Percentiles rank a stretch among this genome's conserved stretches.
Evolutionary conservation across 2,113 vertebrate species (phyloP).

Genomic region (Hydrolagus affinis): DNA sequence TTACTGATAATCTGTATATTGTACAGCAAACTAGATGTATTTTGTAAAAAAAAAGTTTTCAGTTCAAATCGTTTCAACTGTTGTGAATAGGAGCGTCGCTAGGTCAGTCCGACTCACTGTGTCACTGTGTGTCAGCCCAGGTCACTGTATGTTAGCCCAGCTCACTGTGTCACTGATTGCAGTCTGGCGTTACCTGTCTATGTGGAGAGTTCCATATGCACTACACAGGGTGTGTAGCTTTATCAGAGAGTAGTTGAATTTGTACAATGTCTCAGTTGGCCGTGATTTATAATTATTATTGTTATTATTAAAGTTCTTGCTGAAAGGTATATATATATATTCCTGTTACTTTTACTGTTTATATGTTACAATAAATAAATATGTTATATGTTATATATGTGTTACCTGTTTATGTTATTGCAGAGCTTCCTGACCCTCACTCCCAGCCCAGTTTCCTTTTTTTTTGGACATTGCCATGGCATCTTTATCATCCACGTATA

Average conservation of each 20-base stretch:
- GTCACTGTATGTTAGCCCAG: not conserved
- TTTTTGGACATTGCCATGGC: too few species aligned
- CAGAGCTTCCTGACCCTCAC: too few species aligned
- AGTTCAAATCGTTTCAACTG: too few species aligned
- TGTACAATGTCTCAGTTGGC: not conserved
- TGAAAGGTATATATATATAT: not conserved
- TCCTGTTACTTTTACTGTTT: not conserved
- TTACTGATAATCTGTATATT: not conserved
- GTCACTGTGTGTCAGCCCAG: not conserved
- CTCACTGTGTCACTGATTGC: not conserved
- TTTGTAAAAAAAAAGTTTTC: not conserved
- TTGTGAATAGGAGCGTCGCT: not conserved
- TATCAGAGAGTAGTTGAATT: not conserved
- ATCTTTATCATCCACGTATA: too few species aligned
- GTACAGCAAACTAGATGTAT: not conserved
- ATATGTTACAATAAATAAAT: not conserved
- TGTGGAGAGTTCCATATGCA: too few species aligned
- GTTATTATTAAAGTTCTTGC: not conserved
- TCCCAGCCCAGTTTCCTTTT: too few species aligned
- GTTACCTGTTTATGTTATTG: too few species aligned
- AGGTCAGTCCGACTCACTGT: not conserved
- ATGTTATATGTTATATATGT: not conserved
- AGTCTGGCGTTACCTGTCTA: not conserved
- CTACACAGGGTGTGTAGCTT: not conserved
- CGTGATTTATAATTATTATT: too few species aligned